Percentiles rank a stretch among this genome's conserved stretches.
These are phyloP conservation scores for Centruroides vittatus DNA, from an alignment of 1,140 invertebrate genomes.

Conservation along the genomic window DNA sequence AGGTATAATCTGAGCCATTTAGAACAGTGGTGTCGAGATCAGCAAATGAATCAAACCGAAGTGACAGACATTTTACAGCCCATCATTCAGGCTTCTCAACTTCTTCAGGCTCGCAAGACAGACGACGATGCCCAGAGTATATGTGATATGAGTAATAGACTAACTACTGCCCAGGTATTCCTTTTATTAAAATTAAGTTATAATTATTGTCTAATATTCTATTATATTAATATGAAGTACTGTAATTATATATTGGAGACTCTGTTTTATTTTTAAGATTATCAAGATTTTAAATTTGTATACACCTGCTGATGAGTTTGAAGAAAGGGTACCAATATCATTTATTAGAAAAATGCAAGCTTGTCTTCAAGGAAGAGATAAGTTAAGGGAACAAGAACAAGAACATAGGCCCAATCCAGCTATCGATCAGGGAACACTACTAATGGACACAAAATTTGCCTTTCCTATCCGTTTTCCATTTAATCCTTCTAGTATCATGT, in stretches of 20 bases:
- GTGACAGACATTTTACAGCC: slow-evolving; percentile 62
- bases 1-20: slow-evolving; percentile 71
- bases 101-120: slow-evolving; percentile 75
- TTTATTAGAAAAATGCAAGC: slow-evolving; percentile 74
- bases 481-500: slow-evolving; percentile 67
- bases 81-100: slow-evolving; percentile 85
- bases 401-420: too few species aligned
- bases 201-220: too few species aligned
- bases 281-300: slow-evolving; percentile 73
- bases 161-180: slow-evolving; percentile 65
- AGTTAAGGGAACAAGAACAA: neutral
- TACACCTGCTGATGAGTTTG: slow-evolving; percentile 76
- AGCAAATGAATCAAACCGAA: slow-evolving; percentile 41
- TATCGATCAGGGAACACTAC: slow-evolving; percentile 37
- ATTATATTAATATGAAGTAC: too few species aligned
- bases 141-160: slow-evolving; percentile 79
- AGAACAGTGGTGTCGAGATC: slow-evolving; percentile 84
- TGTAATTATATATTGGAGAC: too few species aligned
- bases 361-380: slow-evolving; percentile 12
- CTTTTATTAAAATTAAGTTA: too few species aligned
- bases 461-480: slow-evolving; percentile 76
- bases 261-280: slow-evolving; percentile 32
- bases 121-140: slow-evolving; percentile 78
- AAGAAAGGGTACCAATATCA: slow-evolving; percentile 61
- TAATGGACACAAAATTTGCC: slow-evolving; percentile 77